A percentile compares a stretch with the other conserved stretches of the same genome.
These are phyloP conservation scores for Chlamydotis undulata DNA, from an alignment of 2,113 vertebrate genomes.

Conservation along the genomic window DNA sequence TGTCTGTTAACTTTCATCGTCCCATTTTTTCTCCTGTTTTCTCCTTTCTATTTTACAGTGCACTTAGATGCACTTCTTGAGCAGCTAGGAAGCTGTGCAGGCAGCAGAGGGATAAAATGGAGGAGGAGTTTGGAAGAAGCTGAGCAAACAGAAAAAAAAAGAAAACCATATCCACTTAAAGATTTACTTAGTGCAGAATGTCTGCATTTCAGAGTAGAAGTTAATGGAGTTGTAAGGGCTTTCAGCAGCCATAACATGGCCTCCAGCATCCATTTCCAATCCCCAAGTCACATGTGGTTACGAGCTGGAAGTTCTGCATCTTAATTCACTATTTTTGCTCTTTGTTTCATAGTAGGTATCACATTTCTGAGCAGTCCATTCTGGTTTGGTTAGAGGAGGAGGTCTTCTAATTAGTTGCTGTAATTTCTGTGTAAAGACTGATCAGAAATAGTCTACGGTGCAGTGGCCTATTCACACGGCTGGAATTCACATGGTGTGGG, in stretches of 20 bases:
- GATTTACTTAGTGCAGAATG: neutral
- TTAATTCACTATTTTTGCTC: neutral
- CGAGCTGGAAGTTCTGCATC: neutral
- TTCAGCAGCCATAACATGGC: neutral
- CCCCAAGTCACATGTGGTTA: neutral
- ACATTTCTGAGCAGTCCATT: neutral
- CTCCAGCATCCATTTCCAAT: neutral
- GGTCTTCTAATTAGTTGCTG: neutral
- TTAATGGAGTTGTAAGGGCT: neutral
- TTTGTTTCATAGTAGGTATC: neutral
- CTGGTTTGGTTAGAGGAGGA: neutral
- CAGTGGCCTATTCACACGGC: neutral
- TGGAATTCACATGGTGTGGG: neutral
- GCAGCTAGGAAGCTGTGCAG: neutral
- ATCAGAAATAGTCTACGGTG: neutral
- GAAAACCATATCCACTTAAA: neutral
- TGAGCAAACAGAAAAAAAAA: neutral
- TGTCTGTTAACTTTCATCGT: neutral
- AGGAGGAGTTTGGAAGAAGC: neutral
- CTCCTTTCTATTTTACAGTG: neutral
- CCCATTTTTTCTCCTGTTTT: neutral
- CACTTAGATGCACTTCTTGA: neutral
- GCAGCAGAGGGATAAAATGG: neutral
- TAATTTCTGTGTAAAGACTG: neutral
- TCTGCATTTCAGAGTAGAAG: constrained; percentile 4